Percentiles rank a stretch among this genome's conserved stretches.
Conservation (phyloP, 1,140 invertebrate species). For the Choristoneura fumiferana region DNA sequence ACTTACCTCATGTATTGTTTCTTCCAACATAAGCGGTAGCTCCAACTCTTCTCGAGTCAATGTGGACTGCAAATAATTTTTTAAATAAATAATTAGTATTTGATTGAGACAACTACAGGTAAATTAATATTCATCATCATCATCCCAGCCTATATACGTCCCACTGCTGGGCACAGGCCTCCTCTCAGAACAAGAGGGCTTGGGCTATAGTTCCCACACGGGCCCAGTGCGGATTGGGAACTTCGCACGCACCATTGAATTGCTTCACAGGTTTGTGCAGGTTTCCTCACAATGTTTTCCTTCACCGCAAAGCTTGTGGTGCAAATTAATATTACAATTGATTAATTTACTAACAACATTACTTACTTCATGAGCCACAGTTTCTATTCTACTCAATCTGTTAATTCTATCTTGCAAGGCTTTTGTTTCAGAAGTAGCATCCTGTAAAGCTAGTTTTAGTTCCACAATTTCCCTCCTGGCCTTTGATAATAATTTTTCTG, state of each 20-base stretch:
- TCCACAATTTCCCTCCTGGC: slow-evolving; percentile 72
- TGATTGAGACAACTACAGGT: slow-evolving; percentile 9
- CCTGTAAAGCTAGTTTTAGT: slow-evolving; percentile 71
- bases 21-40: slow-evolving; percentile 54
- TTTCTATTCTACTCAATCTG: slow-evolving; percentile 45
- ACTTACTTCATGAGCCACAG: slow-evolving; percentile 47
- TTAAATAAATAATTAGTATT: not conserved
- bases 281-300: no score
- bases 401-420: slow-evolving; percentile 60
- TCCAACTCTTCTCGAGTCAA: slow-evolving; percentile 45
- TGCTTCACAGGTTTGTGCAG: no score
- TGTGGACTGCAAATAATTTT: slow-evolving; percentile 44
- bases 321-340: no score
- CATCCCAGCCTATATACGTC: no score
- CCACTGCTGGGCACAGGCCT: no score
- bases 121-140: no score
- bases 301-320: no score
- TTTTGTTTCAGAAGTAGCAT: slow-evolving; percentile 71
- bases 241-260: no score
- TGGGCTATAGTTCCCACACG: no score
- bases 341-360: no score
- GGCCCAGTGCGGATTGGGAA: no score
- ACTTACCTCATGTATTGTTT: slow-evolving; percentile 59
- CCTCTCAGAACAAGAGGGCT: no score
- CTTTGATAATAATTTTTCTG: slow-evolving; percentile 68